These are phyloP conservation scores for Rhorus exstirpatorius DNA, from an alignment of 2,888 invertebrate genomes.

Conservation along the genomic window DNA sequence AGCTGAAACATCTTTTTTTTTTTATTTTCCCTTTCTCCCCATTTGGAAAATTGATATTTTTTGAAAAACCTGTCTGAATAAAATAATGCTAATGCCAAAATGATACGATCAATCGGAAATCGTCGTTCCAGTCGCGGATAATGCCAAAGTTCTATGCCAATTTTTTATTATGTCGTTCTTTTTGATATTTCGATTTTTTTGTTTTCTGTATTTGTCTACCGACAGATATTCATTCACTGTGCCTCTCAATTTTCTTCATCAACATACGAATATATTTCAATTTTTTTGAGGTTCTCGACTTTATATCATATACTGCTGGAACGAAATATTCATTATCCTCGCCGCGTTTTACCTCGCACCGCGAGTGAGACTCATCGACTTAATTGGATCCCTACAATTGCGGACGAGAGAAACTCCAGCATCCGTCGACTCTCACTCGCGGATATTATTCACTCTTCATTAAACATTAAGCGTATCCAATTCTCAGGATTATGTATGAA, in stretches of 20 bases:
- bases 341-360: slow-evolving; percentile 1
- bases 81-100: too few species aligned
- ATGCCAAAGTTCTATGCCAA: too few species aligned
- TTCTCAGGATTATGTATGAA: slow-evolving; percentile 6
- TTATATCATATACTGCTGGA: neutral
- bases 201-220: too few species aligned
- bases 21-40: slow-evolving; percentile 11
- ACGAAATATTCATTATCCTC: slow-evolving; percentile 7
- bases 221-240: too few species aligned
- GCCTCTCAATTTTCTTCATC: too few species aligned
- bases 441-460: slow-evolving; percentile 59
- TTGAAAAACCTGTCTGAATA: neutral
- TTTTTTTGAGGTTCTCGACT: neutral
- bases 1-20: slow-evolving; percentile 12
- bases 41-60: slow-evolving; percentile 8
- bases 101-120: too few species aligned
- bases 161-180: too few species aligned
- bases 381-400: slow-evolving; percentile 54
- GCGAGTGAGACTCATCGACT: slow-evolving; percentile 41
- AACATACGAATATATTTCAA: neutral
- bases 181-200: too few species aligned
- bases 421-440: slow-evolving; percentile 39
- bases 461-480: slow-evolving; percentile 54
- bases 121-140: too few species aligned
- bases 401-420: slow-evolving; percentile 40